Conservation (phyloP, 2,113 vertebrate species). For the Ceuthmochares aereus region DNA sequence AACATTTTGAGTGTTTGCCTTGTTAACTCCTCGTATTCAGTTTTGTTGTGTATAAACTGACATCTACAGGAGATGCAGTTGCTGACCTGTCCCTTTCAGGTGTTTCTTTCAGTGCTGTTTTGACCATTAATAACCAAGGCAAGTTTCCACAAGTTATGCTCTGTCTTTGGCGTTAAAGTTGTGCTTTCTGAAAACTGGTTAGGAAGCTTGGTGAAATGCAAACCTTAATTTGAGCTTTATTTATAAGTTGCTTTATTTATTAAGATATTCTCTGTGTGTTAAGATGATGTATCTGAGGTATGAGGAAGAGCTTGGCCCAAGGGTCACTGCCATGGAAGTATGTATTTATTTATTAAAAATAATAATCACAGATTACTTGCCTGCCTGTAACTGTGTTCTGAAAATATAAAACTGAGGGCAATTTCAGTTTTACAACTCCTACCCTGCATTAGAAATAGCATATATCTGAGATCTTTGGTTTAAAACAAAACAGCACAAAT, state of each 20-base stretch:
- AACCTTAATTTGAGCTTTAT: not conserved
- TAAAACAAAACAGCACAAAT: not conserved
- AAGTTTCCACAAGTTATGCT: rapidly evolving
- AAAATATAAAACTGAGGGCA: not conserved
- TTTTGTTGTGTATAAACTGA: not conserved
- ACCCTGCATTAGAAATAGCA: not conserved
- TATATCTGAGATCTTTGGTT: not conserved
- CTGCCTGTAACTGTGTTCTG: not conserved
- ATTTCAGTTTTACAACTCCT: not conserved
- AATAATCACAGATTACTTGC: not conserved
- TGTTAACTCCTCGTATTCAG: not conserved
- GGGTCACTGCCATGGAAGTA: rapidly evolving
- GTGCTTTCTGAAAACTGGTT: not conserved
- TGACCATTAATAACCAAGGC: rapidly evolving
- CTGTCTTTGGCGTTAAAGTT: not conserved
- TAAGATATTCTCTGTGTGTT: not conserved
- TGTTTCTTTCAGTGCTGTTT: not conserved
- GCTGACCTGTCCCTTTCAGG: not conserved
- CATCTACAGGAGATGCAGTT: not conserved
- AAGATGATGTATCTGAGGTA: not conserved
- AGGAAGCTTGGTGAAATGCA: not conserved
- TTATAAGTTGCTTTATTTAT: not conserved
- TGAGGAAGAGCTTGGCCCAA: not conserved
- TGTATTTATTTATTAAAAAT: not conserved
- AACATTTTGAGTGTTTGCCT: not conserved